phyloP scores from a whole-genome alignment of 2,113 vertebrate species.

The Paradisaea rubra region DNA sequence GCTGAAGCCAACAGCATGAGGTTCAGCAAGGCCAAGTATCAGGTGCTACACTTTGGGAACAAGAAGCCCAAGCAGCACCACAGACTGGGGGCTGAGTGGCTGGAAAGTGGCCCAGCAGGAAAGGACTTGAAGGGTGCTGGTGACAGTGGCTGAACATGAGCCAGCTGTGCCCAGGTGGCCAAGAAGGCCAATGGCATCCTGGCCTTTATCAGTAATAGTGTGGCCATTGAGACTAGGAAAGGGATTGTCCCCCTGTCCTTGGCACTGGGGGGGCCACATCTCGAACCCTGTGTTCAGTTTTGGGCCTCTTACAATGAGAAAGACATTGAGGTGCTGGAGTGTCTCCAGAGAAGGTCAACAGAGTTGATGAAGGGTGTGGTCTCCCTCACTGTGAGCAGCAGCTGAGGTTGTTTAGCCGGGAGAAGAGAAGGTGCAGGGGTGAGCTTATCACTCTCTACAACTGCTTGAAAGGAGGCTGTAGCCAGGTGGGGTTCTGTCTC shows the following conservation, averaged over 20 bases:
- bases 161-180: background rate
- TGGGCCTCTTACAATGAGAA: no score
- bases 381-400: background rate
- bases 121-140: background rate
- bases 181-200: background rate
- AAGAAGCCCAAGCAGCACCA: fast-evolving
- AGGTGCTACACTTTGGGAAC: background rate
- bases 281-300: background rate
- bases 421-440: background rate
- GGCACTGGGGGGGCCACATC: background rate
- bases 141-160: background rate
- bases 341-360: background rate
- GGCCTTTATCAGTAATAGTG: background rate
- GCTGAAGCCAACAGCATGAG: background rate
- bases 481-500: fast-evolving
- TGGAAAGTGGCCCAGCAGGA: background rate
- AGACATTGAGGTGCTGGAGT: background rate
- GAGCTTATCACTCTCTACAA: no score
- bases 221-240: background rate
- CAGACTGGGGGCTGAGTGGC: background rate
- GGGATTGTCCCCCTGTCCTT: background rate
- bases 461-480: background rate
- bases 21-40: background rate
- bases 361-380: background rate
- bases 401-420: background rate